Evolutionary conservation across 2,113 vertebrate species (phyloP).

Genomic region (Ophiodon elongatus): DNA sequence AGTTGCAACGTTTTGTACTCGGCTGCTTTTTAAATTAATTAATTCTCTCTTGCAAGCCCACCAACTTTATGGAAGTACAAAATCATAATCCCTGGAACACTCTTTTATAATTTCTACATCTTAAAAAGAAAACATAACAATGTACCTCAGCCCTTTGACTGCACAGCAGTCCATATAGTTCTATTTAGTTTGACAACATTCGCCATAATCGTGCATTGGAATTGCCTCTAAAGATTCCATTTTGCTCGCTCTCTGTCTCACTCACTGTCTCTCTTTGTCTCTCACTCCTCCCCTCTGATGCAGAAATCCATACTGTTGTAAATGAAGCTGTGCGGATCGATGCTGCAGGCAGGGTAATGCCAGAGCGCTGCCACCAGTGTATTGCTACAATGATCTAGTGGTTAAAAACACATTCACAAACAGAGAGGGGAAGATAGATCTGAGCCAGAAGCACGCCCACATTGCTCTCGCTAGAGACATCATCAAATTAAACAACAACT

Average conservation of each 20-base stretch:
- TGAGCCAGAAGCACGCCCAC: conserved; percentile 77
- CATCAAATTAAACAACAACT: conserved; percentile 82
- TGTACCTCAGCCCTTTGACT: conserved; percentile 10
- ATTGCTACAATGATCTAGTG: conserved; percentile 83
- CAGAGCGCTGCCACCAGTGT: conserved; percentile 74
- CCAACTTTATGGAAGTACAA: neutral
- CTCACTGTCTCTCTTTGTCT: conserved; percentile 59
- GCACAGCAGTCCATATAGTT: conserved; percentile 38
- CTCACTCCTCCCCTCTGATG: conserved; percentile 72
- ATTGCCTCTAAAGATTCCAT: conserved; percentile 44
- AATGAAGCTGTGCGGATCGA: conserved; percentile 80
- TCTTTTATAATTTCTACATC: neutral
- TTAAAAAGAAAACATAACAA: conserved; percentile 16
- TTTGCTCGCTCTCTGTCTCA: conserved; percentile 39
- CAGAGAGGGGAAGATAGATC: conserved; percentile 73
- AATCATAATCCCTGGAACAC: neutral
- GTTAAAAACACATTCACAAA: conserved; percentile 82
- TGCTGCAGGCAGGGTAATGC: conserved; percentile 76
- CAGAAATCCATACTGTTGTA: conserved; percentile 81
- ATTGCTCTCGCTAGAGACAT: conserved; percentile 76
- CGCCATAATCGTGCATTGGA: conserved; percentile 8
- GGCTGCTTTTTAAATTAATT: neutral
- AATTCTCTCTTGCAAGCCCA: neutral
- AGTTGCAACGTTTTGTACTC: neutral
- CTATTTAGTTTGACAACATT: conserved; percentile 51